Base-by-base conservation (phyloP, 2,113 vertebrate genomes). In the Etheostoma cragini region DNA sequence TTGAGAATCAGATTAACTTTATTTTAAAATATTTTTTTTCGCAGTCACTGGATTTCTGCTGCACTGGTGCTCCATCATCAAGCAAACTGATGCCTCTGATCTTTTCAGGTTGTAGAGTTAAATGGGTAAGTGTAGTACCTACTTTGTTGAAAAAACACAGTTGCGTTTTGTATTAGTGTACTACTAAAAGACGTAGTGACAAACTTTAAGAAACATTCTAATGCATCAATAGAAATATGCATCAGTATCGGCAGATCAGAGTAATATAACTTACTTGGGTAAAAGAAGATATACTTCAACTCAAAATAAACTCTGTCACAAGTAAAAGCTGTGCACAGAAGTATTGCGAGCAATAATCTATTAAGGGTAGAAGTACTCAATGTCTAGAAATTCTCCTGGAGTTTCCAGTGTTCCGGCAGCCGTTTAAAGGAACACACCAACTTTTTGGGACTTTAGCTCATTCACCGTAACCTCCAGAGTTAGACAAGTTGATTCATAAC, bases 41-140 rank as follows among this genome's bases (percentile, higher is more conserved):
- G 30, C 58, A 60, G 22, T 66, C 33, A 30, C 26, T 82, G 35
- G 19, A 68, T 75, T 63, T 72, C n/a, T 75, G 67, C 63, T 58
- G 38, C 19, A 54, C 42, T 65, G 26, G 24, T 38, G 13, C 22
- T 62, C 24, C 58, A 45, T 72, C 22, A 17, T 57, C 42, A 33
- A 16, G 35, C 38, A 47, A 10, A 26, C 45, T 30, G 49, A 76
- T 42, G 26, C 45, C 30, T 67, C 16, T 8, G 33, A 6, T 65
- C 45, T 73, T 60, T 70, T 50, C 58, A 80, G 69, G 74, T 72
- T 42, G 64, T 56, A 63, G 58, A 64, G 50, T 71, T 80, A 80
- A 53, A 62, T 35, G 24, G 61, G 67, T 52, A 77, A 47, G 38
- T 72, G 62, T 75, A 22, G 8, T 14, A 3, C 16, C 57, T 50